phyloP scores from a whole-genome alignment of 2,113 vertebrate species.

The Amblyornis subalaris region DNA sequence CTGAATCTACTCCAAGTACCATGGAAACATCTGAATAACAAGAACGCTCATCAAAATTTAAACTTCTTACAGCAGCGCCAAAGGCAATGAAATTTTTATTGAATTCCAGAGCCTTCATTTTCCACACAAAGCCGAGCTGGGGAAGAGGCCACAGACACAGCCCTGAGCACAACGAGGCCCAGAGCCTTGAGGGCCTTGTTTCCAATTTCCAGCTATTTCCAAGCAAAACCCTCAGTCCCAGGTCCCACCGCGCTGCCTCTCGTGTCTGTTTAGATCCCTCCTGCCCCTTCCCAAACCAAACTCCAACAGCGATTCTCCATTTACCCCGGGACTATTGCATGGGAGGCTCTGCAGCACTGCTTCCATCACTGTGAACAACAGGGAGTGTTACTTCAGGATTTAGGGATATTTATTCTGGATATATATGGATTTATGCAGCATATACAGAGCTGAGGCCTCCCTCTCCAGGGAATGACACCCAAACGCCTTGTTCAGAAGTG shows the following conservation, averaged over 20 bases:
- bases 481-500: not conserved
- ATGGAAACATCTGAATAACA: constrained; percentile 46
- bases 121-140: not conserved
- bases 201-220: not conserved
- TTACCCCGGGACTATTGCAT: not conserved
- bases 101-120: constrained; percentile 12
- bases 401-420: not conserved
- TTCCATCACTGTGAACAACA: not conserved
- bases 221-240: not conserved
- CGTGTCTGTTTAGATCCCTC: not conserved
- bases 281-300: not conserved
- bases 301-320: not conserved
- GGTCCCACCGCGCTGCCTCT: constrained; percentile 19
- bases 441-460: not conserved
- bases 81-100: constrained; percentile 58
- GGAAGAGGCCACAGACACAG: not conserved
- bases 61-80: constrained; percentile 40
- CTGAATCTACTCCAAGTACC: not conserved
- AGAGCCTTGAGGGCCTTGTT: not conserved
- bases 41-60: constrained; percentile 55
- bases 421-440: not conserved
- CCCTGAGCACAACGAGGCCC: not conserved
- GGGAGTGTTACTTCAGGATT: not conserved
- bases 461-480: not conserved
- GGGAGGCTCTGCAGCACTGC: not conserved